Evolutionary conservation across 2,797 vertebrate genomes (phyloP), one percentile per base, ranked within the genome.

Genomic region (Acrocephalus scirpaceus): DNA sequence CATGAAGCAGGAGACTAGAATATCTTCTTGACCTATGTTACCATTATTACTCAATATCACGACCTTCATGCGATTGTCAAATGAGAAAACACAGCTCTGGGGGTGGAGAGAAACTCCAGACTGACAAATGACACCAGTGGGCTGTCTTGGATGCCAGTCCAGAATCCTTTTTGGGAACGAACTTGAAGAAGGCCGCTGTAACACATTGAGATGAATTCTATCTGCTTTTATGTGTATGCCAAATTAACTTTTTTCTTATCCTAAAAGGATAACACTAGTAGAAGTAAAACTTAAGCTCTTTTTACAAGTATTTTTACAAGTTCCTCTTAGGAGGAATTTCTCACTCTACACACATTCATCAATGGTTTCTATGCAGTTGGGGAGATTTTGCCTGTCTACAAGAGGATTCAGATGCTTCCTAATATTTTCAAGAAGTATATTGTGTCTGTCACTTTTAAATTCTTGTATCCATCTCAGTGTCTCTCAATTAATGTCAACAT

Each of bases 1-100:
- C 36, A 42, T 12, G 19, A 84, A 80, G 36, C 58, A 56, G 60
- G 60, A 69, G 81, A 54, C 64, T 47, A 36, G 81, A 67, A n/a
- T 90, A 48, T 94, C 62, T 73, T 88, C 74, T 80, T 96, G 96
- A 96, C 93, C 91, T 78, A 15, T 94, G 92, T 88, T 77, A 93
- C 92, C 56, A 14, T 90, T 95, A 92, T 95, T 90, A 58, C 92
- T 93, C 82, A 95, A 66, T 89, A 93, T 77, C 84, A 77, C 1
- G 85, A 94, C 91, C 92, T 96, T 94, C 76, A 88, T 81, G 69
- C 10, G 44, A 72, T 61, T 96, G 87, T 91, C 95, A 88, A 89
- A 86, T 96, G 95, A 75, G 84, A 92, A 90, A 97, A 89, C 58
- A 51, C 76, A 92, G 87, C 85, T 92, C 69, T 69, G 29, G 54